phyloP scores from a whole-genome alignment of 2,113 vertebrate genomes.

The Sinocyclocheilus rhinocerous region DNA sequence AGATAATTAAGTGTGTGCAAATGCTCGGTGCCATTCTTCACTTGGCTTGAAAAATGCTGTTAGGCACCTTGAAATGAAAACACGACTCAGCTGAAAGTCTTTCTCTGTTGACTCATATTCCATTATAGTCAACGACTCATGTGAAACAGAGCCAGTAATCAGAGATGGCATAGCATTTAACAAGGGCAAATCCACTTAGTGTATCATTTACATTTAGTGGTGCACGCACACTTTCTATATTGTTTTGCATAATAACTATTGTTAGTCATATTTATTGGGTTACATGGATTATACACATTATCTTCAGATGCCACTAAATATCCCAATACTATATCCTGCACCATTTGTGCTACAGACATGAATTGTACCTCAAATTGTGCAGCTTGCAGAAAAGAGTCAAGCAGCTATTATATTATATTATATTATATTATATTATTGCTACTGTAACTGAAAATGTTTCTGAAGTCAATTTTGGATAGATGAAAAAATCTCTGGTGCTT shows the following conservation, averaged over 20 bases:
- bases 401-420: background rate
- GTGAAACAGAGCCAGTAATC: slow-evolving; percentile 11
- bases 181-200: background rate
- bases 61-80: background rate
- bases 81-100: slow-evolving; percentile 8
- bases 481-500: background rate
- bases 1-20: background rate
- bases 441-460: background rate
- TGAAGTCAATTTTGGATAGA: background rate
- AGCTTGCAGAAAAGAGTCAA: background rate
- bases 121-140: slow-evolving; percentile 1
- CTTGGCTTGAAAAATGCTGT: background rate
- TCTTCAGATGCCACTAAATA: background rate
- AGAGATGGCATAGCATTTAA: slow-evolving; percentile 7
- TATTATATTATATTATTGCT: background rate
- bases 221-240: background rate
- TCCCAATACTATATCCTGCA: background rate
- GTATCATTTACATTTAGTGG: background rate
- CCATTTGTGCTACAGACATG: background rate
- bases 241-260: background rate
- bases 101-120: slow-evolving; percentile 18
- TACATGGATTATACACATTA: background rate
- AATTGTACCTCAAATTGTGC: background rate
- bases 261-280: background rate
- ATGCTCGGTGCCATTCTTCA: background rate